These are phyloP conservation scores for Sinohyriopsis cumingii DNA, from an alignment of 2,888 invertebrate species.

Conservation along the genomic window DNA sequence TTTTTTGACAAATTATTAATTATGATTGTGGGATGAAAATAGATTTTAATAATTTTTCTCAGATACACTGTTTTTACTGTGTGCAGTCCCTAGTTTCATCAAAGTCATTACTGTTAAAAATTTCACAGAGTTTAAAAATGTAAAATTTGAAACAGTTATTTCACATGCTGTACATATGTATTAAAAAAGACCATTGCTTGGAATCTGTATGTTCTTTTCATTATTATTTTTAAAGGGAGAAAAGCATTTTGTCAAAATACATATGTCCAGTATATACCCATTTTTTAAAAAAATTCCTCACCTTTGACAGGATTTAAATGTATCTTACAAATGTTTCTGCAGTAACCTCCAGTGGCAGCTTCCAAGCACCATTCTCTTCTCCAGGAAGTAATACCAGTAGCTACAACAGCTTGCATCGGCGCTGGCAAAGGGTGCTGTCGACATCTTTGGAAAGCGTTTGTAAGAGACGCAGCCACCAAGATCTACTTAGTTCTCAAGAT, in stretches of 20 bases:
- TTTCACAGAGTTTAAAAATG: too few species aligned
- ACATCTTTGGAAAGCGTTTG: conserved; percentile 75
- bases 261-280: not conserved
- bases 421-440: conserved; percentile 75
- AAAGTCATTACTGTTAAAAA: too few species aligned
- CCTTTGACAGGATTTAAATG: too few species aligned
- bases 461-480: conserved; percentile 42
- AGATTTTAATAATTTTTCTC: too few species aligned
- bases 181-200: too few species aligned
- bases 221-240: not conserved
- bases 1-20: too few species aligned
- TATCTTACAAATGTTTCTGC: conserved; percentile 6
- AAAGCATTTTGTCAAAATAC: conserved; percentile 6
- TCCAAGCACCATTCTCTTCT: conserved; percentile 61
- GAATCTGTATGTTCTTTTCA: not conserved
- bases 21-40: too few species aligned
- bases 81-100: too few species aligned
- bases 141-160: too few species aligned
- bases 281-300: too few species aligned
- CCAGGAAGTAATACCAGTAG: conserved; percentile 63
- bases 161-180: too few species aligned
- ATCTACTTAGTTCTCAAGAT: conserved; percentile 33
- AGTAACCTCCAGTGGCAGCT: conserved; percentile 68
- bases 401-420: conserved; percentile 75
- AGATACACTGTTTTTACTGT: too few species aligned